A percentile compares a stretch with the other conserved stretches of the same genome.
Conservation (phyloP, 1,140 invertebrate species). For the Mesaphorura yosii region DNA sequence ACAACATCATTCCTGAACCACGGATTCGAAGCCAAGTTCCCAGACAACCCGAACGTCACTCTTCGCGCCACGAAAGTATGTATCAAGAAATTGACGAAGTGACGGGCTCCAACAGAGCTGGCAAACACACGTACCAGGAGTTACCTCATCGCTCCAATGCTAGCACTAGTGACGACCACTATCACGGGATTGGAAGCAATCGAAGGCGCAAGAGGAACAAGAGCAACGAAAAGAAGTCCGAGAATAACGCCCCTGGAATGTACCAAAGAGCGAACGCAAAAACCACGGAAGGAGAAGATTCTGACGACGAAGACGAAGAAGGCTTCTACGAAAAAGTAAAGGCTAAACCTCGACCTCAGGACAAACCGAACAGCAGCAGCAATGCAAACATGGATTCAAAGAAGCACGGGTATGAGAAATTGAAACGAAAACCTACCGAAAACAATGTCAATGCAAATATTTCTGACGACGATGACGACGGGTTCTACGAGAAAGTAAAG, state of each 20-base stretch:
- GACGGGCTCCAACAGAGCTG: background rate
- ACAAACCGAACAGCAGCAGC: background rate
- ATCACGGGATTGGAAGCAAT: conserved; percentile 23
- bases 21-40: background rate
- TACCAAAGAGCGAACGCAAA: too few relatives aligned
- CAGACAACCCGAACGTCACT: background rate
- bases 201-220: too few relatives aligned
- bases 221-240: too few relatives aligned
- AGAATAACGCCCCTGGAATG: too few relatives aligned
- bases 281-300: conserved; percentile 1
- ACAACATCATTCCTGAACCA: conserved; percentile 26
- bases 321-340: conserved; percentile 29
- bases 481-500: conserved; percentile 27
- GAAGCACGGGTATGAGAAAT: conserved; percentile 31
- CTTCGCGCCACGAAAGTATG: conserved; percentile 6
- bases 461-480: conserved; percentile 20
- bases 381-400: conserved; percentile 1
- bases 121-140: too few relatives aligned
- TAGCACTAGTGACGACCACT: conserved; percentile 2
- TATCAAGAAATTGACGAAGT: conserved; percentile 20
- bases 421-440: conserved; percentile 8
- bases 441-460: background rate
- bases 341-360: background rate
- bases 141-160: too few relatives aligned
- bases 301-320: conserved; percentile 21